Evolutionary conservation across 2,113 vertebrate species (phyloP).

Genomic region (Nansenia antarctica): DNA sequence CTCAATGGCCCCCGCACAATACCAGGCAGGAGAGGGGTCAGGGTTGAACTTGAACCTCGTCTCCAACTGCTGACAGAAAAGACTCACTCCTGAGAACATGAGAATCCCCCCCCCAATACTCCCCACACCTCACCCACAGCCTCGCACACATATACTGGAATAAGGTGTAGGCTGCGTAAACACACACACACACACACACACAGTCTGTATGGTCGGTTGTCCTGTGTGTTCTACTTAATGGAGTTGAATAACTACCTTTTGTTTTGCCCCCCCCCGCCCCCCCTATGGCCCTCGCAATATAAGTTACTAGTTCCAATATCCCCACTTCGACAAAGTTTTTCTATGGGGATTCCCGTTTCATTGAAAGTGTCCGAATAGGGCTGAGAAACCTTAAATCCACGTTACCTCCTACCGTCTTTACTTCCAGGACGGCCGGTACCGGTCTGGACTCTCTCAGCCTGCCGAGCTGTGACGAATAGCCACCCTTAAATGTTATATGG

Average conservation of each 20-base stretch:
- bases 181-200: neutral
- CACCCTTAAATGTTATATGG: neutral
- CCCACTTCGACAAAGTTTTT: neutral
- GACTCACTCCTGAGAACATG: slow-evolving; percentile 29
- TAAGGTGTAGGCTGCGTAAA: no score
- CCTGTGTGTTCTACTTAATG: neutral
- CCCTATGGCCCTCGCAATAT: neutral
- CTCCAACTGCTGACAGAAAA: slow-evolving; percentile 43
- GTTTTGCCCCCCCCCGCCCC: no score
- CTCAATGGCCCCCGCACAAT: slow-evolving; percentile 69
- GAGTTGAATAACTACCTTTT: neutral
- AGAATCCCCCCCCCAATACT: slow-evolving; percentile 32
- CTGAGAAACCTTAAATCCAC: neutral
- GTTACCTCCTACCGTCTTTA: neutral
- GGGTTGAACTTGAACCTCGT: slow-evolving; percentile 70
- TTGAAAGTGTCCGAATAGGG: neutral
- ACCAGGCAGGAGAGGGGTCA: slow-evolving; percentile 62
- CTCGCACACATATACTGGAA: no score
- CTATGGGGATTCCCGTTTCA: neutral
- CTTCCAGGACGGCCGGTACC: neutral
- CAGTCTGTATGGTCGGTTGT: neutral
- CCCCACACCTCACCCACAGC: no score
- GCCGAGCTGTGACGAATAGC: neutral
- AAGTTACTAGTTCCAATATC: neutral
- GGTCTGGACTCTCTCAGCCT: neutral